Evolutionary conservation across 1,140 invertebrate genomes (phyloP), one percentile per base, ranked within the genome.

Genomic region (Leptinotarsa lineolata): DNA sequence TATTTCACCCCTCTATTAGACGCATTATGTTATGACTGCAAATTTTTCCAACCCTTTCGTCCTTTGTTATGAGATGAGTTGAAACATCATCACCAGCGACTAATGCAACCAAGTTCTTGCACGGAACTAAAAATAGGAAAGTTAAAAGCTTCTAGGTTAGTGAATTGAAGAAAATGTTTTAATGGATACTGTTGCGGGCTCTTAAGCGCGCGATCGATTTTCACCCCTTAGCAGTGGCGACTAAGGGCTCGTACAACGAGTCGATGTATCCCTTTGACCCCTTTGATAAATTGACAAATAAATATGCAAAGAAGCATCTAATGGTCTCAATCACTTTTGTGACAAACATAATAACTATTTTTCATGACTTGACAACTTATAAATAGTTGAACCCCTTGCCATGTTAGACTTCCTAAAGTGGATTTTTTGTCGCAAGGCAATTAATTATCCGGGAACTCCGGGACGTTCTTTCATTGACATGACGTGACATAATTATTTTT

Each of bases 91-190:
- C 48, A 54, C 13, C 15, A 54, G 13, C 15, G 48, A 54, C 48
- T 54, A 54, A 54, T 54, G 48, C 30, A 39, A 39, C 8, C 30
- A 39, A 39, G 30, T 54, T 54, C 48, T 54, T 54, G 48, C 48
- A 54, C 13, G 48, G 48, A 54, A 54, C 48, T 54, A 58, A 71
- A 71, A 71, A 76, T 72, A 74, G 73, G 64, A 74, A 76, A 76
- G 72, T 76, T 76, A 76, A 76, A 74, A 76, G 75, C 75, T 76
- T 76, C 73, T 72, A 76, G 75, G 69, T 76, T 76, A 76, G 72
- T 76, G 75, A 76, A 73, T 76, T 76, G 75, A 67, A 76, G 72
- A 76, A 76, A 76, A 76, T 76, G 72, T 72, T 76, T 76, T 76
- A 76, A 76, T 76, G 75, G 75, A 74, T 72, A 74, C 54, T 67